phyloP scores from a whole-genome alignment of 2,888 invertebrate species.

The Sphaeridia pumilis region DNA sequence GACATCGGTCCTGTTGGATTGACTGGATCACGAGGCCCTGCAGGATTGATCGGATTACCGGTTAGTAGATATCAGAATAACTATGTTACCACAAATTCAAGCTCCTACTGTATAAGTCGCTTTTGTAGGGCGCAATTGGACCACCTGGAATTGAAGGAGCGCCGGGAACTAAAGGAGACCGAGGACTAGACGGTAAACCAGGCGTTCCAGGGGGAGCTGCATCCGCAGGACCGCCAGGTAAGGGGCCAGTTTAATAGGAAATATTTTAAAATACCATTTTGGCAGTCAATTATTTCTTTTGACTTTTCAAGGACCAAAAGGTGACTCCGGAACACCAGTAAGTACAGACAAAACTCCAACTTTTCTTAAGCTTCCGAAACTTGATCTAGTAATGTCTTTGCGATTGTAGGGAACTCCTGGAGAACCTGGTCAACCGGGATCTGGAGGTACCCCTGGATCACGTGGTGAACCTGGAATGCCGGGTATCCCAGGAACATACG shows the following conservation, averaged over 20 bases:
- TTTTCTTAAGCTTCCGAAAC: too few species aligned
- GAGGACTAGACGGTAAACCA: conserved; percentile 37
- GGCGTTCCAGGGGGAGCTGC: conserved; percentile 38
- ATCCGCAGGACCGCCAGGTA: conserved; percentile 32
- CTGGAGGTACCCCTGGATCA: conserved; percentile 44
- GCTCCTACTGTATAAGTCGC: neutral
- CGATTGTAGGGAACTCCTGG: too few species aligned
- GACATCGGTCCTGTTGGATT: conserved; percentile 38
- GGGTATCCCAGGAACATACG: conserved; percentile 42
- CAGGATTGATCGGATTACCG: conserved; percentile 39
- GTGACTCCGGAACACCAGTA: too few species aligned
- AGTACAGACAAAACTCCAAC: too few species aligned
- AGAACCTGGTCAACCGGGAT: conserved; percentile 36
- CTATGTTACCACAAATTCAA: too few species aligned
- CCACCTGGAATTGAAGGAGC: conserved; percentile 43
- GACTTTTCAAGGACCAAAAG: too few species aligned
- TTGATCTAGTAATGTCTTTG: too few species aligned
- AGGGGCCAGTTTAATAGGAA: too few species aligned
- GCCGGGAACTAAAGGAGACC: conserved; percentile 39
- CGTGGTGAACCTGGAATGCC: conserved; percentile 37
- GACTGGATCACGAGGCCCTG: conserved; percentile 40
- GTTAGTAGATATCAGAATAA: too few species aligned
- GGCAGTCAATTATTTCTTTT: too few species aligned
- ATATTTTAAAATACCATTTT: too few species aligned
- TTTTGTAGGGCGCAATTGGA: conserved; percentile 37